A percentile compares a stretch with the other conserved stretches of the same genome.
These are phyloP conservation scores for Oncopeltus fasciatus DNA, from an alignment of 1,140 invertebrate species.

Conservation along the genomic window DNA sequence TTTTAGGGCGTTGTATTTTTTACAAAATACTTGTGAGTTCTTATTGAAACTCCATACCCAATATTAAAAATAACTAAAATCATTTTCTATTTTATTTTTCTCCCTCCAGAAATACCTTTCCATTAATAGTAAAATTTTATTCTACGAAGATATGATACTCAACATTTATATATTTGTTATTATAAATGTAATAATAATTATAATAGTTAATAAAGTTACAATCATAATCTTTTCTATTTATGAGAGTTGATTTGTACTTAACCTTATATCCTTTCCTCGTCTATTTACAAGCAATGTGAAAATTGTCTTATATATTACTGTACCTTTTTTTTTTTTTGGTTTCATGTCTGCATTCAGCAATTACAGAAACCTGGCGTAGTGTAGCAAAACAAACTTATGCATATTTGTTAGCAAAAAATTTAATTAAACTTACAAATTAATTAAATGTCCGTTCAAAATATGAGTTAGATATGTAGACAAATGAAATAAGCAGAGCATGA, in stretches of 20 bases:
- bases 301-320: not conserved
- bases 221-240: not conserved
- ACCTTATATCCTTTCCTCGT: not conserved
- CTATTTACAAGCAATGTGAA: not conserved
- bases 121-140: not conserved
- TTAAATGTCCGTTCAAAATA: no score
- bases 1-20: not conserved
- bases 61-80: no score
- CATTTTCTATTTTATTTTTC: not conserved
- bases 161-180: conserved; percentile 9
- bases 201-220: conserved; percentile 7
- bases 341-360: no score
- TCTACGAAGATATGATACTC: not conserved
- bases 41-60: no score
- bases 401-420: no score
- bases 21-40: no score
- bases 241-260: not conserved
- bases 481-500: no score
- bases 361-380: no score
- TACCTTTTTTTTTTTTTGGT: not conserved
- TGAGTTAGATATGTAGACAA: no score
- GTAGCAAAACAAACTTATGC: no score
- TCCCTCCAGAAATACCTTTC: not conserved
- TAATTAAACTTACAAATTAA: no score
- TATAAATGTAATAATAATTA: conserved; percentile 6